Evolutionary conservation across 2,797 vertebrate species (phyloP), one percentile per base, ranked within the genome.

Genomic region (Premnoplex brunnescens): DNA sequence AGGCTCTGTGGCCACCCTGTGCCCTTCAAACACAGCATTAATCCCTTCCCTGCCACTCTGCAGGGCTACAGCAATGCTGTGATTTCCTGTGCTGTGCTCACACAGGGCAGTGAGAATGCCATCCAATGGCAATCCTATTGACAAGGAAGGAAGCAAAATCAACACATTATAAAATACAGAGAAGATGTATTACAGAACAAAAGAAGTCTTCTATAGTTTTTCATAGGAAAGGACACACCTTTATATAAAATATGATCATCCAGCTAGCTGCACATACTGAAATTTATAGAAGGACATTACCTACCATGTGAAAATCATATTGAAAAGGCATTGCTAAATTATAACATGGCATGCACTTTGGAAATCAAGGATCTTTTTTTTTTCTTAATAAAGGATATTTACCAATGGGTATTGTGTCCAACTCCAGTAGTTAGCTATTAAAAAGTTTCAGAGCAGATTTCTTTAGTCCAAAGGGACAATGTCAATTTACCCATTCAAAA

Each of bases 101-200:
- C 97, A 97, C 7, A 16, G 62, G 64, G 98, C 88, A 78, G 76
- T 91, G 21, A 97, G 72, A 60, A 90, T 89, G 37, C 91, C 95
- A 94, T 98, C 97, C 11, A 55, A 72, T 7, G 98, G 97, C 66
- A 99, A 20, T 55, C 98, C 98, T 99, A 77, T 17, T 3, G 37
- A 46, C 39, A 91, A 6, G 43, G 14, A 39, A 46, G 14, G 44
- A 87, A 86, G 49, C 8, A 55, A 83, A 82, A 62, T 32, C 34
- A 88, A 41, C 27, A 75, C 15, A 51, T n/a, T 49, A 52, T 20
- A 34, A 21, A 87, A 64, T 24, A 52, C 6, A 91, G 64, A 77
- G 26, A 68, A 84, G 22, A 22, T n/a, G 8, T 11, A 36, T 26
- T 75, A 30, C 21, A 58, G 41, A 54, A 43, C 23, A 83, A 74